Evolutionary conservation across 2,113 vertebrate species (phyloP).

Genomic region (Charadrius vociferus): DNA sequence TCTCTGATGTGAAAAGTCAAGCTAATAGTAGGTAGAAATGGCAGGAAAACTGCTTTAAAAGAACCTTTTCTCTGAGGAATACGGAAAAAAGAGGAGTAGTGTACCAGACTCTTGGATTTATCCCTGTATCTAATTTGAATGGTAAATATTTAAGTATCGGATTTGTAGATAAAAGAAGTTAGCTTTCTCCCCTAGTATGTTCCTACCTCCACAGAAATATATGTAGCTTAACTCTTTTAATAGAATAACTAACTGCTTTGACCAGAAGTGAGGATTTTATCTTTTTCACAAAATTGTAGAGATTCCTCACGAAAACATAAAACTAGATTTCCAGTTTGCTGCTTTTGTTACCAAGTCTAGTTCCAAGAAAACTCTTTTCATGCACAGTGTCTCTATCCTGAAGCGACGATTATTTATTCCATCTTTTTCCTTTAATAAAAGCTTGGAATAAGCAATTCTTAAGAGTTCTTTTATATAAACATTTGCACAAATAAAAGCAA

Average conservation of each 20-base stretch:
- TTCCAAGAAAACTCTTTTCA: neutral
- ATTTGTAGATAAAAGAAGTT: neutral
- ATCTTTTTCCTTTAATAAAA: neutral
- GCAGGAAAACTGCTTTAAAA: neutral
- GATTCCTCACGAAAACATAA: neutral
- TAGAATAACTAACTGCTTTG: neutral
- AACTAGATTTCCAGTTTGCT: neutral
- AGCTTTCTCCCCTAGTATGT: neutral
- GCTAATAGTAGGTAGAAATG: neutral
- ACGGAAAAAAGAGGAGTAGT: neutral
- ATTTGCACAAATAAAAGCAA: neutral
- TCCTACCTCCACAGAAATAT: neutral
- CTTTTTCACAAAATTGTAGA: neutral
- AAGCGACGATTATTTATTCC: neutral
- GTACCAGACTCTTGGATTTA: neutral
- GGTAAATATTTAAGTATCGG: neutral
- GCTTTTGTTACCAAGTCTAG: neutral
- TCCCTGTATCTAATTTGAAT: neutral
- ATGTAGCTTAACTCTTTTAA: neutral
- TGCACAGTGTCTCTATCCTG: neutral
- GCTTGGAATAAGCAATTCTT: neutral
- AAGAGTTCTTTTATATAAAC: neutral
- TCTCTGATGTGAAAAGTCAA: neutral
- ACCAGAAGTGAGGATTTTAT: neutral
- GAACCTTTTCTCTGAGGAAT: neutral